Base-by-base conservation (phyloP, 2,797 vertebrate species). In the Lithobates pipiens region DNA sequence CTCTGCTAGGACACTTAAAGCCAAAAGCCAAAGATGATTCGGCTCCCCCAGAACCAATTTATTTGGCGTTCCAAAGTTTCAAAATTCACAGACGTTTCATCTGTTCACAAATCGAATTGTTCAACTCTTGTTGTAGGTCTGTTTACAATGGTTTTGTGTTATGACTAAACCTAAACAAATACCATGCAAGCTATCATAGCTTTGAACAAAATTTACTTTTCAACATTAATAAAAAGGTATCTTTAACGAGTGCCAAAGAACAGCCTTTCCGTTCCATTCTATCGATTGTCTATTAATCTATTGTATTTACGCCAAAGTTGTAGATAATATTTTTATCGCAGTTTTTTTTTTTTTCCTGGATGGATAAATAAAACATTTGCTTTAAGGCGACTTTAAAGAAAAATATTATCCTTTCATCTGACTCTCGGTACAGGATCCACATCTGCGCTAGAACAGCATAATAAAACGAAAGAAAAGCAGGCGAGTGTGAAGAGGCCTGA, bases 391-490 rank as follows among this genome's bases (percentile, higher is more conserved):
- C 39, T 80, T 71, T 87, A 46, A 74, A 46, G 85, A 85, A 88
- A 63, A 61, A 82, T 86, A 65, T 67, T 61, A 5, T 29, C 83
- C 82, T 90, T 90, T 93, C 57, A 91, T 88, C 73, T 85, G 39
- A 3, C 36, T 77, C 8, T 88, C 82, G 86, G 85, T 61, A 89
- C 89, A 86, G 88, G 90, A 91, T 78, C 18, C 86, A n/a, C 90
- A 91, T 90, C 89, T 76, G 36, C 68, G 74, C 89, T 85, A 89
- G 76, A 88, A 88, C 88, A 57, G 29, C 65, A 80, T 87, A 88
- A 85, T 88, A 77, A 74, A 77, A 9, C 36, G 73, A 89, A 77
- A 77, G 69, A 72, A 80, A 83, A 61, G 9, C 42, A 70, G 50
- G 23, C 68, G 65, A 82, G 50, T 77, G 39, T 77, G 70, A 77